phyloP scores from a whole-genome alignment of 1,140 invertebrate species.

The Zaprionus davidi region DNA sequence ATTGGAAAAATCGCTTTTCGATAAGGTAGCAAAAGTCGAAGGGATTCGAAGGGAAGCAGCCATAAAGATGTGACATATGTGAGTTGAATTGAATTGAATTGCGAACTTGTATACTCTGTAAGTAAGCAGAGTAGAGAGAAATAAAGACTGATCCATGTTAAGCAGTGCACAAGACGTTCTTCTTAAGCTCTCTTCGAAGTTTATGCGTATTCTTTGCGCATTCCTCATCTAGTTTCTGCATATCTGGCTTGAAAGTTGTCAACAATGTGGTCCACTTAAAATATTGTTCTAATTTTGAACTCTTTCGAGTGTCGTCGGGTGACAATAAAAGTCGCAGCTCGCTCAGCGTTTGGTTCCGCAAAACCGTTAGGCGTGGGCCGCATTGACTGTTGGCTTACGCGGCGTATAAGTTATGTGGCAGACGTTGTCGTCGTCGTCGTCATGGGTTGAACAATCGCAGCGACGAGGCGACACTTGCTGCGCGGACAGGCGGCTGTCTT shows the following conservation, averaged over 20 bases:
- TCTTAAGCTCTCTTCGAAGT: not conserved
- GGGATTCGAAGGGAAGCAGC: not conserved
- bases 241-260: not conserved
- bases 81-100: not conserved
- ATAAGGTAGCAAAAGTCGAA: slow-evolving; percentile 12
- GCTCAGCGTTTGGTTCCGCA: slow-evolving; percentile 14
- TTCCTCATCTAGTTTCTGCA: not conserved
- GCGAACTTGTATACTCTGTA: not conserved
- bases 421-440: slow-evolving; percentile 23
- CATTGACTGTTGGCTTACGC: slow-evolving; percentile 37
- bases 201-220: not conserved
- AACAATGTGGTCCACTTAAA: slow-evolving; percentile 4
- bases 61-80: not conserved
- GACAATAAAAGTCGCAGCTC: slow-evolving; percentile 46
- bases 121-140: too few species aligned
- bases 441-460: slow-evolving; percentile 56
- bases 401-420: slow-evolving; percentile 65
- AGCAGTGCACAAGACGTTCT: not conserved
- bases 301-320: slow-evolving; percentile 11
- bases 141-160: too few species aligned
- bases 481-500: slow-evolving; percentile 52
- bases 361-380: slow-evolving; percentile 52
- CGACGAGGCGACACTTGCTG: slow-evolving; percentile 62
- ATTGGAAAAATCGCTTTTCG: slow-evolving; percentile 36
- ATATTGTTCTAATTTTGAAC: slow-evolving; percentile 29